Evolutionary conservation across 2,888 invertebrate species (phyloP), one percentile per base, ranked within the genome.

Genomic region (Yponomeuta cagnagella): DNA sequence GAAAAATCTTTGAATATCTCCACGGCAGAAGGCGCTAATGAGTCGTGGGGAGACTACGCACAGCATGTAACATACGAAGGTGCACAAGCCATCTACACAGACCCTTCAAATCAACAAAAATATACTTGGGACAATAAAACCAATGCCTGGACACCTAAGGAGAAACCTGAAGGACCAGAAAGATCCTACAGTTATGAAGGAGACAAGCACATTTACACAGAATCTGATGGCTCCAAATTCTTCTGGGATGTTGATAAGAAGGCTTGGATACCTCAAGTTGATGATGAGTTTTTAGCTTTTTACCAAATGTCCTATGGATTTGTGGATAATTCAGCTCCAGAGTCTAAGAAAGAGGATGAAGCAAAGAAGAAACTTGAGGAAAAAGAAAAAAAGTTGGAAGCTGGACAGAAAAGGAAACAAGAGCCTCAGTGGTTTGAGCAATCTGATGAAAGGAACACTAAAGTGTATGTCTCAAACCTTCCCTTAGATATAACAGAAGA

Each of bases 221-320:
- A 97, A 81, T 87, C 93, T 70, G 99, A 99, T 93, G 98, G 98
- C 1, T 95, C 96, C 0, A 95, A 96, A 73, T 98, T 95, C 85
- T 96, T 98, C 81, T 99, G 98, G 98, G 98, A 99, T 88, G 93
- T 93, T 37, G 94, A 95, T 63, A 98, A 97, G 84, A 96, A 95
- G 80, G 98, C 98, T 5, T 99, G 99, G 98, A 96, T 99, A 88
- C 99, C 99, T 0, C 98, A 97, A 94, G 95, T 99, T 73, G 98
- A 98, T 90, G 98, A 98, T 79, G 98, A 99, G 78, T 99, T 99
- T 81, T 94, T 99, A 92, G 99, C 99, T 0, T 94, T 94, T 72
- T 99, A 99, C 91, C 98, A 99, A 89, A 96, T 99, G 95, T 97
- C 94, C 80, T 99, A 99, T 88, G 97, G 97, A 5, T 97, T 97